These are phyloP conservation scores for Rhegmatorhina hoffmannsi DNA, from an alignment of 2,113 vertebrate species.

Conservation along the genomic window DNA sequence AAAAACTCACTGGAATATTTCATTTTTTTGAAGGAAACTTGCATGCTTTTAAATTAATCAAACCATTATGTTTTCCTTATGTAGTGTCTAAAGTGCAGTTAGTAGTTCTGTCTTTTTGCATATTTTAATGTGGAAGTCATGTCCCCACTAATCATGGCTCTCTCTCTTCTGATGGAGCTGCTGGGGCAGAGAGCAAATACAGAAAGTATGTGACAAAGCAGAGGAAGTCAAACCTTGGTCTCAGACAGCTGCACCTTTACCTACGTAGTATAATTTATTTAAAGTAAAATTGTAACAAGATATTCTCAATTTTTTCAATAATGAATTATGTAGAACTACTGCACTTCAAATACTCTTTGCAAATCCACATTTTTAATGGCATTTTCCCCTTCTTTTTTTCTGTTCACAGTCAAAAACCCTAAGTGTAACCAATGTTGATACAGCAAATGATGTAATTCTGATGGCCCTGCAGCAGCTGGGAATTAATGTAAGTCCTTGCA, in stretches of 20 bases:
- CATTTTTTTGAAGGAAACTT: background rate
- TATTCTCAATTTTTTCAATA: background rate
- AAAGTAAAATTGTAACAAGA: background rate
- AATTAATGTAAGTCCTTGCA: slow-evolving; percentile 83
- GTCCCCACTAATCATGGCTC: background rate
- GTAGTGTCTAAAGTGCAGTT: background rate
- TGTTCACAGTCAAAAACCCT: slow-evolving; percentile 88
- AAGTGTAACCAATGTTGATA: slow-evolving; percentile 86
- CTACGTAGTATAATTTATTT: background rate
- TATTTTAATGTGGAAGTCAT: background rate
- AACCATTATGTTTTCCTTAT: background rate
- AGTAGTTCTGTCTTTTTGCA: background rate
- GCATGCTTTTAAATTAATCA: background rate
- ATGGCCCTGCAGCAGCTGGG: slow-evolving; percentile 89
- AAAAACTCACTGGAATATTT: background rate
- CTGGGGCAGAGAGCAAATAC: background rate
- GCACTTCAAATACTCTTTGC: background rate
- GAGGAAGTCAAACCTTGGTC: background rate
- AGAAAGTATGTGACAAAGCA: background rate
- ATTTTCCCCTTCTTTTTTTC: slow-evolving; percentile 41
- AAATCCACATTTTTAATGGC: slow-evolving; percentile 12
- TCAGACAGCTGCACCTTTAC: background rate
- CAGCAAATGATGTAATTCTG: slow-evolving; percentile 86
- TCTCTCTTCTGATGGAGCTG: background rate
- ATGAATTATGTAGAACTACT: background rate